Base-by-base conservation (phyloP, 1,140 invertebrate genomes). In the Drosophila sucinea region DNA sequence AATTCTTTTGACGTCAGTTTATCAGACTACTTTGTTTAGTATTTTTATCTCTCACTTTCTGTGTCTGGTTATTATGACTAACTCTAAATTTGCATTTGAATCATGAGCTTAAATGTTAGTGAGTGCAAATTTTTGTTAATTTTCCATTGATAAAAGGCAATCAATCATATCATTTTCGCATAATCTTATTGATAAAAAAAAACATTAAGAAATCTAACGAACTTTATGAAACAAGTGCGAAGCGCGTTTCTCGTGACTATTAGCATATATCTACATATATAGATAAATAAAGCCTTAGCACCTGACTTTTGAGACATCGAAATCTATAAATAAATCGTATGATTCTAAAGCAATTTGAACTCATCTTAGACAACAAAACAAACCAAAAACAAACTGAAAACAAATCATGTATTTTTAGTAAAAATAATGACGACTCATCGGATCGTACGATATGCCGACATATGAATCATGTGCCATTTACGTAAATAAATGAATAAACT, bases 101-200 rank as follows among this genome's bases (percentile, higher is more conserved):
- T 77, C 73, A 77, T 60, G 66, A 73, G 66, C 58, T 77, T 38
- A 63, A 63, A 57, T 71, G 33, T n/a, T 56, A 29, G 30, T 55
- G 35, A 40, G 25, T 4, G 38, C n/a, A 47, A 44, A 29, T 60
- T 62, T 30, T 47, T 54, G 57, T 51, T 63, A 68, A 60, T 58
- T 63, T 58, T 58, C 56, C 56, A 58, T 17, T 56, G 17, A 10
- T 33, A 10, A 10, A 35, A 35, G 32, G 17, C 32, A 58, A 56
- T 56, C 55, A 56, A 58, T 58, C 56, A 58, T 11, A 38, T 10
- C 35, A 17, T 17, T 17, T 17, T 17, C 17, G 17, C 17, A 17
- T 17, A 17, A 3, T 38, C 32, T 33, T 33, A 44, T 41, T 41
- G 11, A 44, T 10, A 7, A 51, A 7, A 47, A 44, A 5, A 17